Evolutionary conservation across 30 jellyfish, hydroid and myxozoan species (phyloP).

Genomic region (Hydractinia symbiolongicarpus): DNA sequence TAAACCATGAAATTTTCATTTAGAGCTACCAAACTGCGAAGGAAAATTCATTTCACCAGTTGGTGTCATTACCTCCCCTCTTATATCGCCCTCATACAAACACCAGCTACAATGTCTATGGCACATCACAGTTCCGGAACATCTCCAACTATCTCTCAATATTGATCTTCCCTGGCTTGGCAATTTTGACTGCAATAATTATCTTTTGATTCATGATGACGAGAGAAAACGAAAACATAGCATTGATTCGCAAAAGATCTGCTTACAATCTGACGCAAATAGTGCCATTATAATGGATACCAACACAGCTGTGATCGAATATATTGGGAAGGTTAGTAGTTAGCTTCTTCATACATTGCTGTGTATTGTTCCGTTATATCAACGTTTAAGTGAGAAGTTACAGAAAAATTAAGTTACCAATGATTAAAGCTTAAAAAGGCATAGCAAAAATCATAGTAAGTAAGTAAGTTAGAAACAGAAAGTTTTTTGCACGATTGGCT

Average conservation of each 20-base stretch:
- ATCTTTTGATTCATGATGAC: slow-evolving; percentile 17
- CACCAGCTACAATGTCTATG: slow-evolving; percentile 55
- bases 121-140: slow-evolving; percentile 36
- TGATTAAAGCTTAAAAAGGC: no score
- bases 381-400: no score
- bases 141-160: slow-evolving; percentile 37
- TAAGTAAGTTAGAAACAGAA: no score
- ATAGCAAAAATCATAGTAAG: no score
- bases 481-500: no score
- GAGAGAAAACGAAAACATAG: not conserved
- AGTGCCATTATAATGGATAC: slow-evolving; percentile 44
- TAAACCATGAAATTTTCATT: no score
- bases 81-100: slow-evolving; percentile 49
- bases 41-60: slow-evolving; percentile 43
- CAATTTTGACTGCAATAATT: slow-evolving; percentile 42
- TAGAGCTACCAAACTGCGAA: slow-evolving; percentile 64
- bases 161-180: slow-evolving; percentile 59
- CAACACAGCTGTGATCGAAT: slow-evolving; percentile 53
- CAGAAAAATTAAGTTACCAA: no score
- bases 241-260: slow-evolving; percentile 37
- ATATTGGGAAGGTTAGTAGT: slow-evolving; percentile 52
- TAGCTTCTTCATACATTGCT: no score
- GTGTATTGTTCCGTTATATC: no score
- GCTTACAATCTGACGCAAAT: slow-evolving; percentile 50
- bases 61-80: slow-evolving; percentile 58